Conservation (phyloP, 2,888 invertebrate genomes). For the Alsophila aescularia region DNA sequence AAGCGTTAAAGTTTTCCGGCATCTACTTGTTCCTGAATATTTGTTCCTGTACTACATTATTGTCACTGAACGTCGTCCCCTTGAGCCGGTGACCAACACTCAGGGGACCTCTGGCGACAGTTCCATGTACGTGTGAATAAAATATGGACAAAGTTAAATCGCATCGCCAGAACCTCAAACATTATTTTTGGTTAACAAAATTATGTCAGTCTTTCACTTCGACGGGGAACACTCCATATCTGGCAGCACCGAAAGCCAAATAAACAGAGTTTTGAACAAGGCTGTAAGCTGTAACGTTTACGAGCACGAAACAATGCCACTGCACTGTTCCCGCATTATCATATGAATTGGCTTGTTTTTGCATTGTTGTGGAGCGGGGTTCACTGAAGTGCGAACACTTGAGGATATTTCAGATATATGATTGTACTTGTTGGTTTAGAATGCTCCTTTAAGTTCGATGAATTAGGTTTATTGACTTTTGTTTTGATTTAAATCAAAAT, state of each 20-base stretch:
- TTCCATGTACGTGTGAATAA: too few relatives aligned
- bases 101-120: too few relatives aligned
- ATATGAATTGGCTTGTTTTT: slow-evolving; percentile 20
- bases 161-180: neutral
- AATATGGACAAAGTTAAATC: neutral
- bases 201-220: neutral
- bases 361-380: slow-evolving; percentile 9
- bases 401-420: neutral
- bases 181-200: neutral
- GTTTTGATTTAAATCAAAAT: too few relatives aligned
- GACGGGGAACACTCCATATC: neutral
- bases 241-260: slow-evolving; percentile 5
- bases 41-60: too few relatives aligned
- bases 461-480: neutral
- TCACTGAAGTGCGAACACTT: neutral
- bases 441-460: neutral
- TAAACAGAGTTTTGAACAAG: slow-evolving; percentile 1
- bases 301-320: slow-evolving; percentile 15
- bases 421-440: neutral
- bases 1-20: too few relatives aligned
- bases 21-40: too few relatives aligned
- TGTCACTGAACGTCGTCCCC: too few relatives aligned
- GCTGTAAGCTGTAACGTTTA: slow-evolving; percentile 11
- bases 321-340: slow-evolving; percentile 19
- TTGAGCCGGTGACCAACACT: too few relatives aligned